Evolutionary conservation across 2,113 vertebrate species (phyloP), one percentile per base, ranked within the genome.

Genomic region (Equus quagga): DNA sequence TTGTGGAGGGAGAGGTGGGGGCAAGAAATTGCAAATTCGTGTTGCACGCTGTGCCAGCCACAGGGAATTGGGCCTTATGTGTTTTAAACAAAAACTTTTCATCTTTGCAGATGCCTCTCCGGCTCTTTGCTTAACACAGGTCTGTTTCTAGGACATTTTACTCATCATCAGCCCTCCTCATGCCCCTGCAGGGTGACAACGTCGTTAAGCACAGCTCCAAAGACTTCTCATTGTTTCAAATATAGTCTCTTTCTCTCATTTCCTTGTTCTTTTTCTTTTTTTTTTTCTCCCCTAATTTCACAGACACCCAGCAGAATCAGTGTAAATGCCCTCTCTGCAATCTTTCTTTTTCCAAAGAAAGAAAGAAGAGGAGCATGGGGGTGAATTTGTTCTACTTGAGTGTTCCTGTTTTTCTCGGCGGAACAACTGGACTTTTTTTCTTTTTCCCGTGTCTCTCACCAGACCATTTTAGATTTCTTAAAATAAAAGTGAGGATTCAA

Each of bases 401-500:
- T 93, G 82, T 97, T 93, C 93, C 70, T 98, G 95, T 96, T 96
- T 97, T 96, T 95, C 96, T 96, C 82, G 58, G 93, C 6, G 0
- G n/a, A 97, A 97, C 92, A 96, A 95, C 73, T 69, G 31, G 76
- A 95, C 64, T 87, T 78, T 89, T 94, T 80, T 17, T 67, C 72
- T 51, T 49, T 64, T 78, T 9, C 80, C 18, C 1, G 58, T 88
- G 96, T 97, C 96, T 98, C 92, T 98, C 94, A 33, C 90, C n/a
- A 65, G 44, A 98, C 97, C 87, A 73, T 97, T 97, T 98, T 97
- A 98, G 92, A 70, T 58, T 96, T 97, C 90, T 96, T 90, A 97
- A 98, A 98, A 96, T 97, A 97, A 95, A 98, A 98, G 96, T 96
- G 96, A 98, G 72, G 82, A 95, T 92, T 96, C 86, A 33, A 28